Evolutionary conservation across 2,888 invertebrate genomes (phyloP), one percentile per base, ranked within the genome.

Genomic region (Corbicula japonica): DNA sequence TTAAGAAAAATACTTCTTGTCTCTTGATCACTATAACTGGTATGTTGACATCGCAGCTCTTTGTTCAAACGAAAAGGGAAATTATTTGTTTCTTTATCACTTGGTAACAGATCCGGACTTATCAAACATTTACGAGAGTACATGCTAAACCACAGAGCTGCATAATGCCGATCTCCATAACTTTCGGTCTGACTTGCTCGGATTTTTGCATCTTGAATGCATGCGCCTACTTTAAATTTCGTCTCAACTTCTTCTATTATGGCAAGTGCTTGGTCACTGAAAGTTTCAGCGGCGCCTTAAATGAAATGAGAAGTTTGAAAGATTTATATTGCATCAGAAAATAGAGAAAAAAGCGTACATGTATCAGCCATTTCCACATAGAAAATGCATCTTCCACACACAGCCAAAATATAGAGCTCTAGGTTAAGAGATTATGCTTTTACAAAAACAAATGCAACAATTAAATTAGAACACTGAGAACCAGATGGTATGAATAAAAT

Each of bases 61-160:
- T 54, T 54, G 26, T 54, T 54, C 12, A 54, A 26, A 21, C 54
- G 12, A 23, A 54, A 54, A 21, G 15, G 54, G 18, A 54, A 54
- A 21, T 30, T 26, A 21, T 54, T 6, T 26, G 6, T 10, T 21
- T 21, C 18, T 23, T 54, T 54, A 30, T 12, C 54, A 18, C 26
- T 21, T 54, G 12, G 15, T 4, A 54, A 23, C 8, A 54, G 23
- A 26, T 26, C 18, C 21, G 21, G 6, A 30, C 26, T 26, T 26
- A 54, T 54, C 6, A 54, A 18, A 18, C 54, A 54, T 21, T 26
- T 23, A 6, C 54, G 21, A 18, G 54, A 54, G 30, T 54, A 54
- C 54, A 54, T 54, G 23, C 54, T 54, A 5, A 54, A 26, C 54
- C 54, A 54, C 6, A 30, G 26, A 54, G 30, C 54, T 12, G 54